Evolutionary conservation across 2,888 invertebrate genomes (phyloP).

Genomic region (Crocallis elinguaria): DNA sequence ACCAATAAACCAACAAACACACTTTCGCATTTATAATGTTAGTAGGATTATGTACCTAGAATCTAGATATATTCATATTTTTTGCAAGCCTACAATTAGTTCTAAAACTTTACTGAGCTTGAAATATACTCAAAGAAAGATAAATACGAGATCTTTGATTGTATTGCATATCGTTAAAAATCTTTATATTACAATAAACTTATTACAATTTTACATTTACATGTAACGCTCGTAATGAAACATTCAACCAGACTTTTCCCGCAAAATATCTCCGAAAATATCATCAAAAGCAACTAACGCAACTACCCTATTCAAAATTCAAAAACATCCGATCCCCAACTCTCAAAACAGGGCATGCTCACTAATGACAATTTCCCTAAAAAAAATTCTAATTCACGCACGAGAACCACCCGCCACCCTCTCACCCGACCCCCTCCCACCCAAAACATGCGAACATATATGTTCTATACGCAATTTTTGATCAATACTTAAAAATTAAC

Average conservation of each 20-base stretch:
- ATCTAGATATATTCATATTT: no score
- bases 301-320: slow-evolving; percentile 27
- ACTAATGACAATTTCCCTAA: slow-evolving; percentile 79
- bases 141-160: no score
- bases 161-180: no score
- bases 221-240: background rate
- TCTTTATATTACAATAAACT: no score
- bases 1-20: no score
- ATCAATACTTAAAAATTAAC: slow-evolving; percentile 86
- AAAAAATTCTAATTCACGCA: slow-evolving; percentile 79
- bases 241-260: background rate
- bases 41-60: no score
- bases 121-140: no score
- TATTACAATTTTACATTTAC: no score
- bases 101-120: no score
- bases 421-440: slow-evolving; percentile 32
- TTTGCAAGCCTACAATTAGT: no score
- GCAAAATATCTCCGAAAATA: background rate
- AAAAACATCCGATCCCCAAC: slow-evolving; percentile 21
- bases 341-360: slow-evolving; percentile 27
- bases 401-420: slow-evolving; percentile 41
- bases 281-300: slow-evolving; percentile 14
- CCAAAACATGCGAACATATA: slow-evolving; percentile 41
- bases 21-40: no score
- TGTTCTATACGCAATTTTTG: slow-evolving; percentile 81